These are phyloP conservation scores for Oreonectes daqikongensis DNA, from an alignment of 2,797 vertebrate species.

Conservation along the genomic window DNA sequence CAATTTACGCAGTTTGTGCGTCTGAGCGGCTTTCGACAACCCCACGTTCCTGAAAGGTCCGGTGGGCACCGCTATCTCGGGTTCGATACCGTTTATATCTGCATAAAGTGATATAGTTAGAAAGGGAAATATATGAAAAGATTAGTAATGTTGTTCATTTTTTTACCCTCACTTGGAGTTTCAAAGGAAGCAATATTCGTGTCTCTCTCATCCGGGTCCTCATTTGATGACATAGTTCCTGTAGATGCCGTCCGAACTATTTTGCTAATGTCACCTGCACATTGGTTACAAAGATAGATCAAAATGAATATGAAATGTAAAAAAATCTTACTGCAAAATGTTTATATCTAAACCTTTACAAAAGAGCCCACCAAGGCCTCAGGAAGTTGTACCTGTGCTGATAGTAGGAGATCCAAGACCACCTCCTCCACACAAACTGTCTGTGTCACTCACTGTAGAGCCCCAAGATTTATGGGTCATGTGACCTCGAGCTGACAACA, in stretches of 20 bases:
- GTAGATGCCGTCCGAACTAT: constrained; percentile 80
- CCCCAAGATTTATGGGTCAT: constrained; percentile 92
- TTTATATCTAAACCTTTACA: too few relatives aligned
- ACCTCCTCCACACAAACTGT: constrained; percentile 73
- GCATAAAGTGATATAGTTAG: constrained; percentile 2
- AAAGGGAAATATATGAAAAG: neutral
- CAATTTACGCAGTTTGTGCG: constrained; percentile 90
- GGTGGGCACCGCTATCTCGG: constrained; percentile 79
- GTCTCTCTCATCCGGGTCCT: constrained; percentile 85
- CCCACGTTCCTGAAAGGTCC: constrained; percentile 90
- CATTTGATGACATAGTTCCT: constrained; percentile 84
- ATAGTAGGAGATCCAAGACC: constrained; percentile 75
- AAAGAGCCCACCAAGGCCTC: too few relatives aligned
- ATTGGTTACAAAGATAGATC: neutral
- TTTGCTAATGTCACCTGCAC: constrained; percentile 83
- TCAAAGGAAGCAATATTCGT: constrained; percentile 77
- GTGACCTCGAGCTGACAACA: constrained; percentile 81
- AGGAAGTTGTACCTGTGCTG: constrained; percentile 71
- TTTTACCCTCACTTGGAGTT: constrained; percentile 73
- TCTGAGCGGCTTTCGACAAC: constrained; percentile 92
- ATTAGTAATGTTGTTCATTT: neutral
- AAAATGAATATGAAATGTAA: neutral
- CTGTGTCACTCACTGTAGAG: constrained; percentile 77
- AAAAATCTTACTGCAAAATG: too few relatives aligned
- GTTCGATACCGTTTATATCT: constrained; percentile 87